Conservation (phyloP, 2,888 invertebrate genomes). For the Clostera curtula region DNA sequence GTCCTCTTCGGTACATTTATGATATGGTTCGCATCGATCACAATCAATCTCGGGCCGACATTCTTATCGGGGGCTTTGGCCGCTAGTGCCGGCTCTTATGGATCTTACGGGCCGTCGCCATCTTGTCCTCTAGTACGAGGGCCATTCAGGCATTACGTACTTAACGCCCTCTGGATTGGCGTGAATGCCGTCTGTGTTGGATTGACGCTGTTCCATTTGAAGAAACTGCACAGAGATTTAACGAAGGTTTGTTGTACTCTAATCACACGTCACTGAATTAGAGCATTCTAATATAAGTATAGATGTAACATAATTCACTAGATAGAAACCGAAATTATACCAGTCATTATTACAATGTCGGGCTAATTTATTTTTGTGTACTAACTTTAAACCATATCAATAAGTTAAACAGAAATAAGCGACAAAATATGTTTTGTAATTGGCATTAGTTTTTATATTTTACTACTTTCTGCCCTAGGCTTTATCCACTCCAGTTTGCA, state of each 20-base stretch:
- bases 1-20: constrained; percentile 93
- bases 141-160: constrained; percentile 91
- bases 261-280: too few relatives aligned
- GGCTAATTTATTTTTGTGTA: too few relatives aligned
- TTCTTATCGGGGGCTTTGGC: constrained; percentile 89
- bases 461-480: too few relatives aligned
- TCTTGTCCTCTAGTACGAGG: constrained; percentile 91
- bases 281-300: too few relatives aligned
- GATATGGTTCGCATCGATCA: constrained; percentile 95
- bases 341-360: too few relatives aligned
- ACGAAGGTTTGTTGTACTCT: constrained; percentile 75
- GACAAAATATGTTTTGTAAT: too few relatives aligned
- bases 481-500: too few relatives aligned
- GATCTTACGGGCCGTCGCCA: constrained; percentile 81
- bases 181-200: constrained; percentile 90
- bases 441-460: too few relatives aligned
- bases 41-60: constrained; percentile 92
- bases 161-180: constrained; percentile 92
- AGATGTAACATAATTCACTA: too few relatives aligned
- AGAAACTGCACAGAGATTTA: constrained; percentile 86
- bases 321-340: too few relatives aligned
- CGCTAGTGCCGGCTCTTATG: constrained; percentile 82
- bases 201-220: constrained; percentile 87
- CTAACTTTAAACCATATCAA: too few relatives aligned
- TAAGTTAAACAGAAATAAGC: too few relatives aligned